Evolutionary conservation across 2,888 invertebrate genomes (phyloP).

Genomic region (Monopis laevigella): DNA sequence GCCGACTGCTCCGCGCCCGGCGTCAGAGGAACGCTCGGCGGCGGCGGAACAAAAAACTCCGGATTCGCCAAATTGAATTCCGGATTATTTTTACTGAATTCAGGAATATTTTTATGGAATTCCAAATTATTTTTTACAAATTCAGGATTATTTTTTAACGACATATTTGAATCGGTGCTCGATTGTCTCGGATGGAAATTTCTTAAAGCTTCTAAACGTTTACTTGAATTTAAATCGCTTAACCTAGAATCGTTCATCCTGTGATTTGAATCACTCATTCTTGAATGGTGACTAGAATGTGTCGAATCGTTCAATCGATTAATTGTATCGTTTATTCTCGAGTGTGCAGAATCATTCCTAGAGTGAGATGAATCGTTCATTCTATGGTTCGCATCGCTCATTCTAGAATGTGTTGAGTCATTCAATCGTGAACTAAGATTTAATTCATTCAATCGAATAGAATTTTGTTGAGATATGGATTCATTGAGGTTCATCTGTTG

Average conservation of each 20-base stretch:
- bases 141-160: conserved; percentile 24
- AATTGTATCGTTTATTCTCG: conserved; percentile 6
- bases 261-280: conserved; percentile 14
- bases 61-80: no score
- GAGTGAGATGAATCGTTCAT: conserved; percentile 22
- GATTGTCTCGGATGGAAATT: conserved; percentile 32
- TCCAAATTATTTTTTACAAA: no score
- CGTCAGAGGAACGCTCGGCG: conserved; percentile 42
- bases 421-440: conserved; percentile 19
- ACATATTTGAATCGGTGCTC: conserved; percentile 29
- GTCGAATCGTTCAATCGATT: conserved; percentile 16
- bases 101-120: no score
- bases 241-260: conserved; percentile 18
- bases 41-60: conserved; percentile 40
- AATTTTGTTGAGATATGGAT: conserved; percentile 23
- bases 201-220: conserved; percentile 22
- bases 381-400: conserved; percentile 25
- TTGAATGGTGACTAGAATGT: conserved; percentile 19
- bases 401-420: conserved; percentile 19
- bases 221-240: conserved; percentile 42
- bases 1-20: conserved; percentile 56
- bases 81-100: no score
- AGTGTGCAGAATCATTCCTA: conserved; percentile 11
- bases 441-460: conserved; percentile 5
- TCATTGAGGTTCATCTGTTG: conserved; percentile 32